Base-by-base conservation (phyloP, 2,888 invertebrate species). In the Cistogaster globosa region DNA sequence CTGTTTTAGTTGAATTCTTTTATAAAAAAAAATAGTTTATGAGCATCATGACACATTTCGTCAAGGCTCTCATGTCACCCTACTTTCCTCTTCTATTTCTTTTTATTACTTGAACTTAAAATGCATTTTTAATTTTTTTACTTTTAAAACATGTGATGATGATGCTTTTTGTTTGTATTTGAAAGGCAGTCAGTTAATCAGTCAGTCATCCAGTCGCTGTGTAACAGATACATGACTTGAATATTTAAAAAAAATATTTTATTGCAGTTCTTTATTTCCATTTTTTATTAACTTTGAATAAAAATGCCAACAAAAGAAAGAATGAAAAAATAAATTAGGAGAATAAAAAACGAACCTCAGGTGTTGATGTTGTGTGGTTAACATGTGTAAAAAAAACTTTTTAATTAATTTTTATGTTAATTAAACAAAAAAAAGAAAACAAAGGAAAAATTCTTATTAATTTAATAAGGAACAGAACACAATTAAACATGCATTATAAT, bases 361-460 rank as follows among this genome's bases (percentile, higher is more conserved):
- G 79, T 80, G 79, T 72, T 72, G 71, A 65, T 78, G 48, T 67
- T 57, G 63, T 67, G 51, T 48, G 11, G 45, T 72, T 80, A 58
- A 80, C 72, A 80, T 80, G 72, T 80, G 79, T 80, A 80, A 58
- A 72, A 58, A 72, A 65, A 80, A 57, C 12, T 51, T 78, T 53
- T 72, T 80, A 80, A 80, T 80, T 72, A 80, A 72, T 67, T 80
- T 80, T 80, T 80, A 80, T 80, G 79, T 67, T 65, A 72, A 74
- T 80, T 72, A 48, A 9, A 32, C 32, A 32, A 0, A 32, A 8
- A 5, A 32, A 32, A 32, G 2, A 32, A 32, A 32, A 32, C 2
- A 32, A 32, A 32, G 22, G 20, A 38, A 42, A 20, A 26, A 7
- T 60, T 36, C 60, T 16, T 60, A 20, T 53, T 69, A 69, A 68